Conservation (phyloP, 2,888 invertebrate genomes). For the Augiades crinisus region DNA sequence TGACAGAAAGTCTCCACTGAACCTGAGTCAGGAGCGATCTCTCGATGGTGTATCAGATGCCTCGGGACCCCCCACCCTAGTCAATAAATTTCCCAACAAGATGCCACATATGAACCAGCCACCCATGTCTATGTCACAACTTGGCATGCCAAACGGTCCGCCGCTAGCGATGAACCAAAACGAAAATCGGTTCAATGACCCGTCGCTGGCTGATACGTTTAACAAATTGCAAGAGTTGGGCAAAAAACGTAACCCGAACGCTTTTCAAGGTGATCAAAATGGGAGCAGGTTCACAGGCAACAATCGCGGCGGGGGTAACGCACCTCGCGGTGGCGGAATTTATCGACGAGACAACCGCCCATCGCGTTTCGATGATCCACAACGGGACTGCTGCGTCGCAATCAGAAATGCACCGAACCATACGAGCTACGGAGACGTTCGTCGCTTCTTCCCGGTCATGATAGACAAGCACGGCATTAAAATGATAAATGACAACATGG, state of each 20-base stretch:
- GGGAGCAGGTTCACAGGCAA: slow-evolving; percentile 39
- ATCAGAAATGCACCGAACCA: slow-evolving; percentile 87
- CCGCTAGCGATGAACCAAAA: slow-evolving; percentile 26
- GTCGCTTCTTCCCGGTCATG: slow-evolving; percentile 91
- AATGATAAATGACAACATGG: slow-evolving; percentile 90
- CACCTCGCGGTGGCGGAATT: slow-evolving; percentile 40
- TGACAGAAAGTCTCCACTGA: slow-evolving; percentile 67
- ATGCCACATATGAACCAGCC: slow-evolving; percentile 23
- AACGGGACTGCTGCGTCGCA: slow-evolving; percentile 83
- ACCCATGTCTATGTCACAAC: slow-evolving; percentile 36
- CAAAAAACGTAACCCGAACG: slow-evolving; percentile 82
- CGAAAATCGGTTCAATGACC: slow-evolving; percentile 51
- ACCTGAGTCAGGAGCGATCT: slow-evolving; percentile 48
- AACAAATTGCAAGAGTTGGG: slow-evolving; percentile 71
- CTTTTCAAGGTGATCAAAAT: slow-evolving; percentile 70
- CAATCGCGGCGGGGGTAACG: slow-evolving; percentile 38
- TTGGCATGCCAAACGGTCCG: slow-evolving; percentile 43
- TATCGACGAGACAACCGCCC: slow-evolving; percentile 53
- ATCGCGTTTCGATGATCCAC: slow-evolving; percentile 55
- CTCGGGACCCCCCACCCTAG: slow-evolving; percentile 1
- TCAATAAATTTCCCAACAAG: slow-evolving; percentile 9
- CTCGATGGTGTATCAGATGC: slow-evolving; percentile 32
- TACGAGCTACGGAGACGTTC: slow-evolving; percentile 89
- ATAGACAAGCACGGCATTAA: slow-evolving; percentile 93
- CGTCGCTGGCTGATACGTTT: slow-evolving; percentile 55